These are phyloP conservation scores for Phylloscopus collybita DNA, from an alignment of 2,797 vertebrate genomes.

Conservation along the genomic window DNA sequence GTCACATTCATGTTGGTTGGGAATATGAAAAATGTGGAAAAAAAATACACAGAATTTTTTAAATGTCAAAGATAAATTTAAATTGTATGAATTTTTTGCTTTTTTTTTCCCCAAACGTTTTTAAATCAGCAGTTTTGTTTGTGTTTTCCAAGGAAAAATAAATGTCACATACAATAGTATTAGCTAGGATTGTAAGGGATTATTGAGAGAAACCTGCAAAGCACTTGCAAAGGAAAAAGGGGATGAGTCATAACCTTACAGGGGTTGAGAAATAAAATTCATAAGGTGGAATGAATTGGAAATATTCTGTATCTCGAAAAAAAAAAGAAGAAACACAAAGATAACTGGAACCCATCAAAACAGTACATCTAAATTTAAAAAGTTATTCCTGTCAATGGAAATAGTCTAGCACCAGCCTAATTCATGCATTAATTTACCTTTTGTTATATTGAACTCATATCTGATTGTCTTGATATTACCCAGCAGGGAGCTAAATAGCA, in stretches of 20 bases:
- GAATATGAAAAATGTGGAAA: neutral
- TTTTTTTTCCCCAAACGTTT: neutral
- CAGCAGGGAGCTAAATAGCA: neutral
- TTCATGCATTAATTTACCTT: neutral
- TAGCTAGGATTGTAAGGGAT: neutral
- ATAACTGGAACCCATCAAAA: neutral
- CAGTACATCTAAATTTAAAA: neutral
- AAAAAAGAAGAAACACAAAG: neutral
- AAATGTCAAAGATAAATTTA: neutral
- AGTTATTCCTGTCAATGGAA: neutral
- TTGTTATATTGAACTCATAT: neutral
- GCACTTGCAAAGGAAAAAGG: neutral
- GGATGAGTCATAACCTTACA: neutral
- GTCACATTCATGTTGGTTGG: neutral
- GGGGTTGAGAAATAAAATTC: neutral
- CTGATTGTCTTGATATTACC: neutral
- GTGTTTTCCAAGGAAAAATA: neutral
- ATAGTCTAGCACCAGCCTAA: neutral
- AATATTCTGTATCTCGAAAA: neutral
- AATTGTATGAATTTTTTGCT: neutral
- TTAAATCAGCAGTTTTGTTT: neutral
- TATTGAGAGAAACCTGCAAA: neutral
- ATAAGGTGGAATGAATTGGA: neutral
- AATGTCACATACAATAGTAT: neutral
- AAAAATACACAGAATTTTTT: neutral